Conservation (phyloP, 2,797 vertebrate genomes). For the Taeniopygia guttata region DNA sequence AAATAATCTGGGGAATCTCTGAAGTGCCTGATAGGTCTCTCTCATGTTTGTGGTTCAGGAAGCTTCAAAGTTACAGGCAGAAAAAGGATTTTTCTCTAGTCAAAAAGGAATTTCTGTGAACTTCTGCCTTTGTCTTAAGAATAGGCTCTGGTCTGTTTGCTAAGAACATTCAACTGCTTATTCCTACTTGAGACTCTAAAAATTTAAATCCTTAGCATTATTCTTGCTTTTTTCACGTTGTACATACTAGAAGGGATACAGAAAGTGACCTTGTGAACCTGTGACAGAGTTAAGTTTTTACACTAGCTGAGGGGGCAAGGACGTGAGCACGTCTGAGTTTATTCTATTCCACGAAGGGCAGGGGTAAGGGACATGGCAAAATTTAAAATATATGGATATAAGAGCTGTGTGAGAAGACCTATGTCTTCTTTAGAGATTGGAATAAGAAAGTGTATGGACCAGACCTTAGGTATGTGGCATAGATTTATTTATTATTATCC, state of each 20-base stretch:
- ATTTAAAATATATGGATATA: not conserved
- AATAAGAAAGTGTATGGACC: not conserved
- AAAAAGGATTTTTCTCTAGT: not conserved
- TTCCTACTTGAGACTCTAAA: not conserved
- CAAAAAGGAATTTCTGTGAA: not conserved
- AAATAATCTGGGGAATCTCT: not conserved
- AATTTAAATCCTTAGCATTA: not conserved
- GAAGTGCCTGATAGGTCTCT: not conserved
- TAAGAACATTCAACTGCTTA: not conserved
- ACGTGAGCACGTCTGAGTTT: not conserved
- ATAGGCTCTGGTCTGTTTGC: not conserved
- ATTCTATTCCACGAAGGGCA: not conserved
- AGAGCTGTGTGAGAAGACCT: not conserved
- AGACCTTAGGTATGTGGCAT: not conserved
- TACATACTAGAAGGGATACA: not conserved
- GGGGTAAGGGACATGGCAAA: not conserved
- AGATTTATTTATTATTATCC: not conserved
- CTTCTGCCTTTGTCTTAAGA: not conserved
- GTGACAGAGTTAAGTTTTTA: not conserved
- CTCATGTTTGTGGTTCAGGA: not conserved
- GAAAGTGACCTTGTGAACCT: not conserved
- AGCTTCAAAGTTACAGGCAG: not conserved
- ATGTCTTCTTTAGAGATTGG: not conserved
- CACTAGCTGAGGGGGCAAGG: not conserved
- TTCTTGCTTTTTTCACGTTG: not conserved